Conservation (phyloP, 2,113 vertebrate genomes). For the Chloropsis cyanopogon region DNA sequence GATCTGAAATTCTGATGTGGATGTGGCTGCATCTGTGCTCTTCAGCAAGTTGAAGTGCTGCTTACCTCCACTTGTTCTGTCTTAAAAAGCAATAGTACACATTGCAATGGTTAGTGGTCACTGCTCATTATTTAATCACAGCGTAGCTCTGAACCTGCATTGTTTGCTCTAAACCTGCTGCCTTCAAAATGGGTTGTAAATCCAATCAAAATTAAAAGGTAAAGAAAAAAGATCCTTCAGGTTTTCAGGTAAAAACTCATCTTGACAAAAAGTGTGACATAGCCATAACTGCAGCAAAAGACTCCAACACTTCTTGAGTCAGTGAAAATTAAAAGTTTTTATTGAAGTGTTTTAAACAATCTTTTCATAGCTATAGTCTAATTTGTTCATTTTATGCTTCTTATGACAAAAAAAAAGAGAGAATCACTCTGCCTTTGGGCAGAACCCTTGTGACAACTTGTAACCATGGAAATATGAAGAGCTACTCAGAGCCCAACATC, state of each 20-base stretch:
- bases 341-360: not conserved
- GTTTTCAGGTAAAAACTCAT: not conserved
- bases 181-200: not conserved
- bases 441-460: conserved; percentile 33
- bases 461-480: conserved; percentile 58
- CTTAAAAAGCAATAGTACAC: not conserved
- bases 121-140: not conserved
- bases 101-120: not conserved
- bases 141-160: not conserved
- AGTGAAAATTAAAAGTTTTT: not conserved
- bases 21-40: not conserved
- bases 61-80: not conserved
- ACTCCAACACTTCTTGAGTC: not conserved
- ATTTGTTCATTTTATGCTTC: not conserved
- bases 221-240: not conserved
- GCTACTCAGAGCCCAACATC: conserved; percentile 6
- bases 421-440: not conserved
- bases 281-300: not conserved
- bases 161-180: not conserved
- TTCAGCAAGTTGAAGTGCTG: not conserved
- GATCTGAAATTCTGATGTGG: not conserved
- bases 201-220: not conserved
- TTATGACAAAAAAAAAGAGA: not conserved
- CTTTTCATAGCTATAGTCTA: not conserved
- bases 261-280: not conserved